Evolutionary conservation across 2,888 invertebrate genomes (phyloP).

Genomic region (Aethes cnicana): DNA sequence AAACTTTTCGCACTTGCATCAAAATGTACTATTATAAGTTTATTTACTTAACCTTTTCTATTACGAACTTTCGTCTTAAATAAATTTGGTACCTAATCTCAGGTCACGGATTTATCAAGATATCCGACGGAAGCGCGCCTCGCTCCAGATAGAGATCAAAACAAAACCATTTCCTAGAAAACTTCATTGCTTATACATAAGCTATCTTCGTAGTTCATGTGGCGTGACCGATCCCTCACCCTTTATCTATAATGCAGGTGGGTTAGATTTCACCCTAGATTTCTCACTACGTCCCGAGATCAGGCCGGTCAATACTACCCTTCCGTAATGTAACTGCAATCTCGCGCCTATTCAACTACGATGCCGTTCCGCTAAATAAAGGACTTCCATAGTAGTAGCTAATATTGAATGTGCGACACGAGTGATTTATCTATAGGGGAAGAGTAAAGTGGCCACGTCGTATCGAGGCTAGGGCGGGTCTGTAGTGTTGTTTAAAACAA

Average conservation of each 20-base stretch:
- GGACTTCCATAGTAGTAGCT: background rate
- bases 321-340: conserved; percentile 15
- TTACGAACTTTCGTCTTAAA: conserved; percentile 7
- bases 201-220: conserved; percentile 30
- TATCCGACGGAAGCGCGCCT: background rate
- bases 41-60: conserved; percentile 8
- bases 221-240: conserved; percentile 34
- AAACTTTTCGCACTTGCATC: too few species aligned
- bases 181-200: conserved; percentile 6
- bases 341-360: conserved; percentile 3
- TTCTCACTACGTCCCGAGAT: conserved; percentile 15
- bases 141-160: background rate
- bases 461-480: conserved; percentile 42
- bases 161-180: conserved; percentile 6
- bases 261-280: conserved; percentile 23
- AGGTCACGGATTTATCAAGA: conserved; percentile 10
- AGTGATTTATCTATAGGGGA: conserved; percentile 8
- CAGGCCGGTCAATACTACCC: conserved; percentile 11
- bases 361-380: conserved; percentile 6
- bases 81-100: conserved; percentile 7
- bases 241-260: conserved; percentile 41
- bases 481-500: conserved; percentile 48
- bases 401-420: background rate
- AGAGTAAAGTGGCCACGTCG: conserved; percentile 43
- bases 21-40: conserved; percentile 13